Evolutionary conservation across 2,888 invertebrate genomes (phyloP).

Genomic region (Frankliniella fusca): DNA sequence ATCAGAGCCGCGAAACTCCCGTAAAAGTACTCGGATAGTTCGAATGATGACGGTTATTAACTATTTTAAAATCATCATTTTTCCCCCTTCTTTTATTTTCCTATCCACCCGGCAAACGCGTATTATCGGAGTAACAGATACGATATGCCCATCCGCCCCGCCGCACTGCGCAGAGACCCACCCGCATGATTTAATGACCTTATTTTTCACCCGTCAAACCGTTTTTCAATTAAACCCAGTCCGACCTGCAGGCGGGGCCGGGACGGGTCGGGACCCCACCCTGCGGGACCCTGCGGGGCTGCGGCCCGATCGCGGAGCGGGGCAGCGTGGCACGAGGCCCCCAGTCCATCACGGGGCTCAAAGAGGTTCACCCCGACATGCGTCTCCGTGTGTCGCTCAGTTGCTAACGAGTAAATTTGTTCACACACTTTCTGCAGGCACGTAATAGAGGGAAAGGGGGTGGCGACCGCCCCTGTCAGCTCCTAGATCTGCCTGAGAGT

Average conservation of each 20-base stretch:
- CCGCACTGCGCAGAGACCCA: background rate
- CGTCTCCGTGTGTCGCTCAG: background rate
- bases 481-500: too few species aligned
- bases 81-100: too few species aligned
- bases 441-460: too few species aligned
- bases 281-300: background rate
- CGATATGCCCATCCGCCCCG: background rate
- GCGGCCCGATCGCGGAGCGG: background rate
- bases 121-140: background rate
- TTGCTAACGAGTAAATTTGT: too few species aligned
- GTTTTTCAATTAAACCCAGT: slow-evolving; percentile 15
- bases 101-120: background rate
- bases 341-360: too few species aligned
- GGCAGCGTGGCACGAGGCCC: background rate
- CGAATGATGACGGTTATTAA: too few species aligned
- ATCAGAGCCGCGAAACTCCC: too few species aligned
- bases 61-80: too few species aligned
- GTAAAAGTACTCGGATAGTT: too few species aligned
- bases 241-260: background rate
- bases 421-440: too few species aligned
- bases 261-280: background rate
- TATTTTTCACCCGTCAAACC: slow-evolving; percentile 25
- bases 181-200: slow-evolving; percentile 18
- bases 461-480: too few species aligned
- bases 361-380: background rate